These are phyloP conservation scores for Achlya flavicornis DNA, from an alignment of 2,888 invertebrate species.

Conservation along the genomic window DNA sequence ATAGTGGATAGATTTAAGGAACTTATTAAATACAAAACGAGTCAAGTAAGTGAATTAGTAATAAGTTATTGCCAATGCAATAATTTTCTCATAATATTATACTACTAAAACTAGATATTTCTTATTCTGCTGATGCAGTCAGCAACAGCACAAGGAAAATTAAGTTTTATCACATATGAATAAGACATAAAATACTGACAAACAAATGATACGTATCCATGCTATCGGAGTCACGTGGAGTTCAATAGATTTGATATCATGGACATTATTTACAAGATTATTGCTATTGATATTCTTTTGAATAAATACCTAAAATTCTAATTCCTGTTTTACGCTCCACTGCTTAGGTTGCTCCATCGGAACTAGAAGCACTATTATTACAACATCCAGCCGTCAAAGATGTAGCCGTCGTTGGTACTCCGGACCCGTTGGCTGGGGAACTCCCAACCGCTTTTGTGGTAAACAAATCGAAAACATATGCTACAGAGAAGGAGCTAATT, in stretches of 20 bases:
- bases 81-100: not conserved
- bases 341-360: constrained; percentile 65
- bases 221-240: not conserved
- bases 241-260: not conserved
- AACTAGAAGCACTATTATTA: constrained; percentile 60
- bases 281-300: too few relatives aligned
- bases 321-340: not conserved
- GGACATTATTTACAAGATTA: too few relatives aligned
- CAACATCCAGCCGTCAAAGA: constrained; percentile 64
- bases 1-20: constrained; percentile 69
- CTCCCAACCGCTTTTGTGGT: constrained; percentile 68
- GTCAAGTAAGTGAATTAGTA: constrained; percentile 54
- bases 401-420: constrained; percentile 59
- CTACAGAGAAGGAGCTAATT: constrained; percentile 57
- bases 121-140: too few relatives aligned
- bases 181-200: not conserved
- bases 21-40: constrained; percentile 68
- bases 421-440: constrained; percentile 59
- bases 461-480: constrained; percentile 39
- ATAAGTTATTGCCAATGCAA: not conserved
- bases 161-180: not conserved
- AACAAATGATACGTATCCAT: not conserved
- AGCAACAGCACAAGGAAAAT: too few relatives aligned
- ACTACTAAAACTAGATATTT: not conserved
- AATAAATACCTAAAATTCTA: not conserved